Evolutionary conservation across 2,113 vertebrate species (phyloP), one percentile per base, ranked within the genome.

Genomic region (Cyphomyrus plagiostoma): DNA sequence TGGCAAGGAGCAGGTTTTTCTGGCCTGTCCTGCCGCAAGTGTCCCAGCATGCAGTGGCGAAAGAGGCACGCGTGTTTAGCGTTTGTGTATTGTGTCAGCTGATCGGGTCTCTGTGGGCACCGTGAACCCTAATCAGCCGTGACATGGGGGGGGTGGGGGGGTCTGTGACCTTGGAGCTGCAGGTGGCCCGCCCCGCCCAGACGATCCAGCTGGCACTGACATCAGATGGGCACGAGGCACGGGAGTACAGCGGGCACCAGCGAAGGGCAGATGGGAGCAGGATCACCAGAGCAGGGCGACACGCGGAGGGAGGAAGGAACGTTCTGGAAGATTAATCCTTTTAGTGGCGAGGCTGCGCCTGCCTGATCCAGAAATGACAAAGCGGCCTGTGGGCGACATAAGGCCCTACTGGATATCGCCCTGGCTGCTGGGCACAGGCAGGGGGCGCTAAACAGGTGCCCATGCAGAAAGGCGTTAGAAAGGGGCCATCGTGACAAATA

Each of bases 321-420:
- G 83, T 50, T 86, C 83, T 48, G 48, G 83, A 26, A 26, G 83
- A 86, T 86, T 86, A 86, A 86, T 50, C 83, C 83, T 48, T 80
- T 80, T 80, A 80, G 74, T 19, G 35, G 35, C 17, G 35, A 80
- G 15, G 74, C 74, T 42, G 70, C 2, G 15, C 30, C 70, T 17
- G 62, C 74, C 15, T 19, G 35, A 80, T 80, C 35, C 74, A 17
- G 35, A 80, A 42, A 77, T 19, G 35, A 42, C 17, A 4, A 77
- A 19, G 35, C 1, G 15, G 17, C 35, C 74, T n/a, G 11, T 3
- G n/a, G 74, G 13, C 1, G 15, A 80, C 5, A 19, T 17, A 8
- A 8, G 15, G 30, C 15, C 35, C 74, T 42, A 42, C 74, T 77
- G 70, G 70, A 30, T 6, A 17, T 39, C 21, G 13, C 30, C 70